These are phyloP conservation scores for Halichoerus grypus DNA, from an alignment of 2,113 vertebrate species.

Conservation along the genomic window DNA sequence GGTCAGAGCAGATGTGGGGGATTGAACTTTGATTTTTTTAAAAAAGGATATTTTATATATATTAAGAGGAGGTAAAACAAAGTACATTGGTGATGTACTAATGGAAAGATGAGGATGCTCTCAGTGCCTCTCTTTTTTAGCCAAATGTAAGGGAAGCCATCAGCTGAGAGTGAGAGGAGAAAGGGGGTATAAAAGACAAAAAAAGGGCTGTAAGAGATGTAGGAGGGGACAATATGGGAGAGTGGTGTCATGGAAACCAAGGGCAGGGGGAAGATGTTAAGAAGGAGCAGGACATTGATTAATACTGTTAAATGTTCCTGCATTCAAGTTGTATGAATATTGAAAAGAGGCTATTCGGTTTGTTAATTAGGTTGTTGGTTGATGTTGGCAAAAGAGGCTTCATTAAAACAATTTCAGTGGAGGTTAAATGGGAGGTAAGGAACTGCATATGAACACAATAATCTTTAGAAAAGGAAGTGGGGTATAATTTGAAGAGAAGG, in stretches of 20 bases:
- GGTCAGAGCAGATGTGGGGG: not conserved
- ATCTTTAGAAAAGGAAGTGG: not conserved
- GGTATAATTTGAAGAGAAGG: not conserved
- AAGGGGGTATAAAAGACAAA: not conserved
- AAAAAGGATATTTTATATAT: not conserved
- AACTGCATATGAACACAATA: slow-evolving; percentile 2
- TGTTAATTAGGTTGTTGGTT: slow-evolving; percentile 44
- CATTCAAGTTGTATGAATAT: slow-evolving; percentile 20
- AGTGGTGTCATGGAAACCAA: slow-evolving; percentile 48
- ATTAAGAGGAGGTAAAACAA: slow-evolving; percentile 30
- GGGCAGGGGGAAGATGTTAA: not conserved
- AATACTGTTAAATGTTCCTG: slow-evolving; percentile 11
- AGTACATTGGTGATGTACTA: not conserved
- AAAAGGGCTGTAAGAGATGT: slow-evolving; percentile 2
- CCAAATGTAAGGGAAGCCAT: slow-evolving; percentile 1
- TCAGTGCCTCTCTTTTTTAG: slow-evolving; percentile 12
- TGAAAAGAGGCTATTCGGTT: not conserved
- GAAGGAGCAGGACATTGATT: not conserved
- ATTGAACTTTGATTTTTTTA: not conserved
- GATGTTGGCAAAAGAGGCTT: slow-evolving; percentile 1
- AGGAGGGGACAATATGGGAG: not conserved
- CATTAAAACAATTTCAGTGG: slow-evolving; percentile 41
- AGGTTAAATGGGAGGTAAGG: not conserved
- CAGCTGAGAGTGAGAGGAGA: not conserved
- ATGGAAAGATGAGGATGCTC: not conserved